Evolutionary conservation across 2,888 invertebrate species (phyloP), one percentile per base, ranked within the genome.

Genomic region (Aplocera efformata): DNA sequence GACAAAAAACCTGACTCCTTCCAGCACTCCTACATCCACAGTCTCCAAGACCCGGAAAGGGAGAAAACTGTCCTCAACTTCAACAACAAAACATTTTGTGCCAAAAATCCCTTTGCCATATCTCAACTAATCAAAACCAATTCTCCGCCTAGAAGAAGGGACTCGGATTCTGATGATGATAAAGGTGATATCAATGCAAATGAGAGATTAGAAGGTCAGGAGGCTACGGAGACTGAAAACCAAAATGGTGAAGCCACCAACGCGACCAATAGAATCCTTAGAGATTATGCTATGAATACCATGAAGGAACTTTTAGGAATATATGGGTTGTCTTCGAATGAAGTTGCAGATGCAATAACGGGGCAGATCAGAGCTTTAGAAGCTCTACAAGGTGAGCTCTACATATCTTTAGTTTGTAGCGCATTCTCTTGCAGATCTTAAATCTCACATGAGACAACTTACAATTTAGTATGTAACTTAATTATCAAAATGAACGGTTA

Each of bases 261-360:
- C 48, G 82, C 90, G 47, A 89, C 90, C 11, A 91, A 90, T 56
- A 90, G 90, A 53, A 92, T 92, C 55, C 89, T 94, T 77, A 90
- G 93, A 60, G 94, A 94, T 64, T 94, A 93, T 70, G 94, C 94
- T 2, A 92, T 94, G 85, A 93, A 92, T 58, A 94, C 94, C 6
- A 94, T 94, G 93, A 91, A 93, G 57, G 94, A 94, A 67, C 77
- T 94, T 32, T 80, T 94, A 39, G 93, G 93, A 17, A 93, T 94
- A 60, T 94, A 94, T 69, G 94, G 94, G 10, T 82, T 94, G 55
- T 92, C 92, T 37, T 91, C 91, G 9, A 89, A 88, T 50, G 94
- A 93, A 69, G 92, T 93, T 34, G 91, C 92, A 26, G 93, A 93
- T 66, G 91, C 90, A 62, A 91, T 93, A 50, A 91, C 91, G 42